phyloP scores from a whole-genome alignment of 37 sponge, comb jelly and placozoan species.

The Aphrocallistes beatrix region DNA sequence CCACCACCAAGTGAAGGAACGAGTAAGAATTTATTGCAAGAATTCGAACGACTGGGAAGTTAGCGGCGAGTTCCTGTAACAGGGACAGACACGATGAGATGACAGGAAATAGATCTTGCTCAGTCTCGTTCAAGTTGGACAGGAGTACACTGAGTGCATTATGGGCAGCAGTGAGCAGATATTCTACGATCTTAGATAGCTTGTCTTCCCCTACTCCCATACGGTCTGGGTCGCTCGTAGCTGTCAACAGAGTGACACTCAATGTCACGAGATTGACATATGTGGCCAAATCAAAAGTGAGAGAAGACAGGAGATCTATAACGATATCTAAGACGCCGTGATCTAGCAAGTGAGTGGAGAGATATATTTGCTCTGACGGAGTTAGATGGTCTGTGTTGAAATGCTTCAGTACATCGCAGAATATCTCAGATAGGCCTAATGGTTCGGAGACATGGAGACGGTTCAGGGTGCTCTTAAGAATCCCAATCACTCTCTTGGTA shows the following conservation, averaged over 20 bases:
- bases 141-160: neutral
- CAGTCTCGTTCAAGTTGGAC: neutral
- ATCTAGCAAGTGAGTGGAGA: neutral
- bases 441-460: neutral
- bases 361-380: neutral
- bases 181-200: neutral
- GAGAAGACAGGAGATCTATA: neutral
- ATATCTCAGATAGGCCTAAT: neutral
- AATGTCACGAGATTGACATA: neutral
- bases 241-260: neutral
- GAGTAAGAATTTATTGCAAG: neutral
- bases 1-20: neutral
- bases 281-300: neutral
- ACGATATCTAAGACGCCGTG: neutral
- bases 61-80: neutral
- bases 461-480: neutral
- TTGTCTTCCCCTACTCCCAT: neutral
- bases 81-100: neutral
- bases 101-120: neutral
- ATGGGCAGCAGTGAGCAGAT: neutral
- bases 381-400: neutral
- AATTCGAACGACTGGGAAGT: neutral
- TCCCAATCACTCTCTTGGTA: neutral
- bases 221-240: neutral
- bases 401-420: neutral